phyloP scores from a whole-genome alignment of 2,113 vertebrate species.

The Poeciliopsis retropinna region DNA sequence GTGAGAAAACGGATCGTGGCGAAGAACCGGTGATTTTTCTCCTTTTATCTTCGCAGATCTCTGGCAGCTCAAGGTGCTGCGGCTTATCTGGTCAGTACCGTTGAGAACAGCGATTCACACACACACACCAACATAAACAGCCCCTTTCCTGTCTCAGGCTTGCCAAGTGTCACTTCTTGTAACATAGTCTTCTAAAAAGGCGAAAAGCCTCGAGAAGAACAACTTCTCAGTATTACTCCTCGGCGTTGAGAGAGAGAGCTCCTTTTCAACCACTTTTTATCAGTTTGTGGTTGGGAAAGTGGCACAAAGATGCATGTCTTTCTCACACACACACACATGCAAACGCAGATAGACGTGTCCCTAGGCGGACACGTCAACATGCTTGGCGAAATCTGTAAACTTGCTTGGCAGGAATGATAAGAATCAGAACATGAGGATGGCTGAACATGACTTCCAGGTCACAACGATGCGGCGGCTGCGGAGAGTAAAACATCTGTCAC shows the following conservation, averaged over 20 bases:
- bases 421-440: conserved; percentile 40
- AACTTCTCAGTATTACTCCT: conserved; percentile 64
- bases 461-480: conserved; percentile 24
- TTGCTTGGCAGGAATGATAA: conserved; percentile 65
- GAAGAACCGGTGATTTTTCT: conserved; percentile 23
- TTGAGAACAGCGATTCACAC: conserved; percentile 44
- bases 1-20: conserved; percentile 51
- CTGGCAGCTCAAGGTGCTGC: conserved; percentile 55
- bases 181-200: conserved; percentile 60
- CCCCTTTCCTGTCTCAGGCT: conserved; percentile 71
- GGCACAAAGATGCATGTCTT: conserved; percentile 7
- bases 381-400: conserved; percentile 26
- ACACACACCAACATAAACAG: conserved; percentile 20
- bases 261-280: conserved; percentile 13
- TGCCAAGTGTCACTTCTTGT: conserved; percentile 73
- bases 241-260: conserved; percentile 9
- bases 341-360: neutral
- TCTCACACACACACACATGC: no score
- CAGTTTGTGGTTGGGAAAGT: conserved; percentile 45
- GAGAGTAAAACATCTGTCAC: conserved; percentile 45
- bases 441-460: conserved; percentile 10
- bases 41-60: conserved; percentile 50
- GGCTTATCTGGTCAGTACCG: conserved; percentile 76
- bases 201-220: conserved; percentile 51
- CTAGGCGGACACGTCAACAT: conserved; percentile 4